These are phyloP conservation scores for Diadegma fenestrale DNA, from an alignment of 2,888 invertebrate species.

Conservation along the genomic window DNA sequence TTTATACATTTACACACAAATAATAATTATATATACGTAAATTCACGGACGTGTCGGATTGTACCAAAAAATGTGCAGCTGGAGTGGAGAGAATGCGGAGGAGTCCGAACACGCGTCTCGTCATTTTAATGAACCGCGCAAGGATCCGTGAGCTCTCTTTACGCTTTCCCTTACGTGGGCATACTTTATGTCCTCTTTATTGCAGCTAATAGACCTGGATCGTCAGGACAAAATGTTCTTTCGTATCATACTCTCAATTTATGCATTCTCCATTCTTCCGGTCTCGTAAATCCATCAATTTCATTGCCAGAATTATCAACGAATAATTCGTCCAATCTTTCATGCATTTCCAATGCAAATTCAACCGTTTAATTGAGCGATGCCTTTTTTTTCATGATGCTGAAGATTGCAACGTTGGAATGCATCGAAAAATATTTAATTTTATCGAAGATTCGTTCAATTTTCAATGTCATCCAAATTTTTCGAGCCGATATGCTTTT, in stretches of 20 bases:
- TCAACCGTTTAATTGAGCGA: neutral
- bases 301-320: neutral
- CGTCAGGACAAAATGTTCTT: slow-evolving; percentile 14
- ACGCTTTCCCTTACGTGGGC: slow-evolving; percentile 30
- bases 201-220: slow-evolving; percentile 26
- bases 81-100: slow-evolving; percentile 19
- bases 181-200: slow-evolving; percentile 44
- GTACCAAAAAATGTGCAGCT: slow-evolving; percentile 12
- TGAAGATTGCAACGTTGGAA: no score
- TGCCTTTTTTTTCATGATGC: no score
- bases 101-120: slow-evolving; percentile 36
- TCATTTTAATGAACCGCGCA: slow-evolving; percentile 51
- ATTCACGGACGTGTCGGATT: neutral
- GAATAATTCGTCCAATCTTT: neutral
- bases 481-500: no score
- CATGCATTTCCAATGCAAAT: neutral
- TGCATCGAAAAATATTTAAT: no score
- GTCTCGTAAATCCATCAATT: neutral
- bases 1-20: neutral
- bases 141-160: neutral
- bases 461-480: no score
- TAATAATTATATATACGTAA: neutral
- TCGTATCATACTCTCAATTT: neutral
- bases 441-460: no score
- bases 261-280: neutral